These are phyloP conservation scores for Calyptomena viridis DNA, from an alignment of 2,113 vertebrate genomes.

Conservation along the genomic window DNA sequence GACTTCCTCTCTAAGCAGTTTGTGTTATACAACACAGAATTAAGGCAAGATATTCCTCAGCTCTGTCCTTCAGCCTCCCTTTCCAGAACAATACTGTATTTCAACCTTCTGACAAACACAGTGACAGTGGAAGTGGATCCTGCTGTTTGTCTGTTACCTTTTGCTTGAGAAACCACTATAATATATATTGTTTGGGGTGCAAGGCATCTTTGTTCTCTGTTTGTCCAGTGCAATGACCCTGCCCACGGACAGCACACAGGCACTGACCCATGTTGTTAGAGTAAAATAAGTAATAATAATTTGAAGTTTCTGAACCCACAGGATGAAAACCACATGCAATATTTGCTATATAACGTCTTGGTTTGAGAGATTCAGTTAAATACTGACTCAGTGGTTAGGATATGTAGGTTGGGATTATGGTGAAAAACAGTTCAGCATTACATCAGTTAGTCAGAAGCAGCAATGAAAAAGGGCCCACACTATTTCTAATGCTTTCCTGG, in stretches of 20 bases:
- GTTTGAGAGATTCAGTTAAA: slow-evolving; percentile 28
- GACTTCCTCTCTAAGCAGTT: neutral
- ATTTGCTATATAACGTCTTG: neutral
- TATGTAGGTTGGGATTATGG: slow-evolving; percentile 45
- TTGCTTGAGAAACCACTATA: neutral
- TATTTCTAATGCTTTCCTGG: slow-evolving; percentile 14
- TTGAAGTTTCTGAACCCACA: neutral
- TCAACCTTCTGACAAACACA: neutral
- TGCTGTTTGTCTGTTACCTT: neutral
- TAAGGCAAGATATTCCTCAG: neutral
- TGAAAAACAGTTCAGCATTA: slow-evolving; percentile 2
- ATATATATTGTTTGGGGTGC: neutral
- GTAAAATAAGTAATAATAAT: neutral
- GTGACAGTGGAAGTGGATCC: neutral
- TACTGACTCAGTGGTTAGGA: slow-evolving; percentile 42
- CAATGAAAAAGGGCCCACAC: slow-evolving; percentile 1
- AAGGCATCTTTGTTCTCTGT: neutral
- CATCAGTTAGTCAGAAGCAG: slow-evolving; percentile 41
- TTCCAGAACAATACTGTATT: neutral
- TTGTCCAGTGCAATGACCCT: neutral
- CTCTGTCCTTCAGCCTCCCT: neutral
- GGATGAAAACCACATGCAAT: neutral
- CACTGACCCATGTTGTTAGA: neutral
- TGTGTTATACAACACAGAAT: neutral
- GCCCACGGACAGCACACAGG: neutral